Evolutionary conservation across 2,888 invertebrate genomes (phyloP).

Genomic region (Drosophila mettleri): DNA sequence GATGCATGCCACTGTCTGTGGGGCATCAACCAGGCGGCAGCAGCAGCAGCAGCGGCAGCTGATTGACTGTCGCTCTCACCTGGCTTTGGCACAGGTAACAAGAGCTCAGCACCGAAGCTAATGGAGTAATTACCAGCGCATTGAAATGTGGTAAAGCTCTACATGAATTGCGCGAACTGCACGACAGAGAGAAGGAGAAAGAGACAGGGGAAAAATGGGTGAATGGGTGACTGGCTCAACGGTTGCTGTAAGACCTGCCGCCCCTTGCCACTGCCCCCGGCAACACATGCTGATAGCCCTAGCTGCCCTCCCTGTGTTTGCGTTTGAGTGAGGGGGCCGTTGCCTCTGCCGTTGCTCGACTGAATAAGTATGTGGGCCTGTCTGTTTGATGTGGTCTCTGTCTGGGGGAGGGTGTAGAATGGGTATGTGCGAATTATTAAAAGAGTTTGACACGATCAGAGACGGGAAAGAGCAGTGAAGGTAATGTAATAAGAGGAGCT

Average conservation of each 20-base stretch:
- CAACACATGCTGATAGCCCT: background rate
- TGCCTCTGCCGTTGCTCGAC: slow-evolving; percentile 10
- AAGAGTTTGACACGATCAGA: background rate
- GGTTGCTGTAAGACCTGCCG: slow-evolving; percentile 21
- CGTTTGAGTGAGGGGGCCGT: slow-evolving; percentile 38
- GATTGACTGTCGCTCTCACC: slow-evolving; percentile 44
- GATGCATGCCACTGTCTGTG: slow-evolving; percentile 48
- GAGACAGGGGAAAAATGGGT: slow-evolving; percentile 44
- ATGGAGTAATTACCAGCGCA: slow-evolving; percentile 73
- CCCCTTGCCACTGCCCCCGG: background rate
- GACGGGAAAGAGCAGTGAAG: background rate
- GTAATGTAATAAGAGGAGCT: no score
- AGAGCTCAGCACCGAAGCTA: slow-evolving; percentile 43
- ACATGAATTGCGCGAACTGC: slow-evolving; percentile 64
- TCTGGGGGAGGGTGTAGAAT: background rate
- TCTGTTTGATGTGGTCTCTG: slow-evolving; percentile 6
- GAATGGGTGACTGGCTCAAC: slow-evolving; percentile 65
- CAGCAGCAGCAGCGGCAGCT: slow-evolving; percentile 15
- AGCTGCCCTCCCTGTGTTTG: background rate
- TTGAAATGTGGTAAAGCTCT: slow-evolving; percentile 41
- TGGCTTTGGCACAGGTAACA: slow-evolving; percentile 29
- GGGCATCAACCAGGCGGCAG: slow-evolving; percentile 8
- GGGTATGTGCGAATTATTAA: background rate
- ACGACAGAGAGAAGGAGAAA: no score
- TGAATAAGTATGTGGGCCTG: slow-evolving; percentile 17